Base-by-base conservation (phyloP, 2,888 invertebrate genomes). In the Therioaphis trifolii region DNA sequence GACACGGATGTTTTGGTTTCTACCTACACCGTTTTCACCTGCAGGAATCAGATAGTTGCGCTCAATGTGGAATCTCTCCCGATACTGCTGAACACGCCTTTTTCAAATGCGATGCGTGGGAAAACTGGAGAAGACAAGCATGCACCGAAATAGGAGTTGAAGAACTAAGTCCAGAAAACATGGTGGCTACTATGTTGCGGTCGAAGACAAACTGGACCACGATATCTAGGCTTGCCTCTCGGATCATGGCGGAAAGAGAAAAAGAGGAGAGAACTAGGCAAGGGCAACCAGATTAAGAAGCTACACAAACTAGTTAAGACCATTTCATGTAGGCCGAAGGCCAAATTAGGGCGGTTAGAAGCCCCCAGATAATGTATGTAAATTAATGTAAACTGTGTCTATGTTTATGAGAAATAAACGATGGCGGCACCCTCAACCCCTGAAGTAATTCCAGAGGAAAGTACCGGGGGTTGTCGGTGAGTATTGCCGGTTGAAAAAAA, bases 341-440 rank as follows among this genome's bases (percentile, higher is more conserved):
- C 35, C 35, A 35, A 35, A 35, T 35, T 35, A 35, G 35, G 35
- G 35, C 7, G 35, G 35, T 35, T 35, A 35, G 35, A 35, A 35
- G 35, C 35, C 35, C 35, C 35, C 35, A 35, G 35, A 35, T 35
- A 35, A 35, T 35, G 35, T 35, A 35, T 5, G 3, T 35, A 5
- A 35, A 35, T 35, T 35, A 35, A 35, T 35, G 35, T 35, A 35
- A 35, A 35, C 35, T 35, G 35, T 35, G 35, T 35, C 35, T 35
- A 35, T 35, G 35, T 35, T 35, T 35, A 35, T 35, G 35, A 35
- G 35, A 35, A 66, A 66, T 66, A 66, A 66, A 66, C 66, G 35
- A 66, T 66, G 66, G 66, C 40, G 40, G 40, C 66, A 66, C n/a
- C n/a, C n/a, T n/a, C n/a, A 35, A 2, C n/a, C 40, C 66, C 66